Base-by-base conservation (phyloP, 1,140 invertebrate species). In the Archivesica marissinica region DNA sequence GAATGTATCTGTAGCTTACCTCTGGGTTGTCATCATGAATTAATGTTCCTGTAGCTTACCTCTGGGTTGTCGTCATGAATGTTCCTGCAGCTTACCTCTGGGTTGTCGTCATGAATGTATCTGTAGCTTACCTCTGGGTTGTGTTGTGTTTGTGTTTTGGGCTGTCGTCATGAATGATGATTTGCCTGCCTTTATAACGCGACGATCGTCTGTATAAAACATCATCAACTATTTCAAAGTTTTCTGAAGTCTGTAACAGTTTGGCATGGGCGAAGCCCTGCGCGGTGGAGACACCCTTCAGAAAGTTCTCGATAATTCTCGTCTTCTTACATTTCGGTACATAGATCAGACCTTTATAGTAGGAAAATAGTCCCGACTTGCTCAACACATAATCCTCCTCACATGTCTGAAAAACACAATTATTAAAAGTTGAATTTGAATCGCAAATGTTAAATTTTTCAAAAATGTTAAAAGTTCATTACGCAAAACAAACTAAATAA, bases 121-220 rank as follows among this genome's bases (percentile, higher is more conserved):
- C 35, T 39, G n/a, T 20, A 30, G 3, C 2, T 64, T 61, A 83
- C 80, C 80, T 83, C 68, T 28, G 80, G 80, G 2, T 23, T 83
- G n/a, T n/a, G n/a, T n/a, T n/a, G n/a, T n/a, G n/a, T n/a, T n/a
- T n/a, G n/a, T n/a, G n/a, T n/a, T n/a, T n/a, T n/a, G n/a, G n/a
- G n/a, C n/a, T n/a, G 28, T 83, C 80, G 64, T 83, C 80, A 64
- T 83, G 80, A 3, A 83, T 35, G 4, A 83, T 70, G 50, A 75
- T 59, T 20, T 74, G 68, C 41, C 70, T 56, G 30, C 47, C 56
- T 64, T 83, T 83, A 54, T 83, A 83, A 28, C 52, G n/a, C 33
- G 80, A 83, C 3, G 80, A 25, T 61, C 80, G 33, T 47, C 80
- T 56, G n/a, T 61, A 74, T 23, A 83, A 50, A 38, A 83, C 52